These are phyloP conservation scores for Drosophila erecta DNA, from an alignment of 1,140 invertebrate genomes.

Conservation along the genomic window DNA sequence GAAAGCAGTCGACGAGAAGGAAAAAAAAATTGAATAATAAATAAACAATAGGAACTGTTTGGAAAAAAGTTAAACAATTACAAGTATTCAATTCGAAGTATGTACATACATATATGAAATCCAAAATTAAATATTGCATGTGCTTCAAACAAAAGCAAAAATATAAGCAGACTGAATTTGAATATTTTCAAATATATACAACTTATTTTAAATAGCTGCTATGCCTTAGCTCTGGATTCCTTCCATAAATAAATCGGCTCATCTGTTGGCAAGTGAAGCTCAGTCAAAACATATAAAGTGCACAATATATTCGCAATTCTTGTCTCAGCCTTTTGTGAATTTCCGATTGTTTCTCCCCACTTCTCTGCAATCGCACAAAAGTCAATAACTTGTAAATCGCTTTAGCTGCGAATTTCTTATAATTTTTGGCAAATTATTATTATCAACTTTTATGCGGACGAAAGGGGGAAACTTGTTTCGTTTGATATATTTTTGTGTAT, in stretches of 20 bases:
- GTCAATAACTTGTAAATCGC: conserved; percentile 74
- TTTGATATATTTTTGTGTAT: conserved; percentile 54
- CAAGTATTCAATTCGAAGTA: neutral
- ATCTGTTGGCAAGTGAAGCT: conserved; percentile 1
- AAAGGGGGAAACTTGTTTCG: conserved; percentile 57
- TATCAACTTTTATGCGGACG: conserved; percentile 22
- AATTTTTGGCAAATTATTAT: conserved; percentile 39
- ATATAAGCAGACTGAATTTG: too few species aligned
- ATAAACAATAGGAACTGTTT: neutral
- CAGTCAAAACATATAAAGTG: conserved; percentile 18
- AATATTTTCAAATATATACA: neutral
- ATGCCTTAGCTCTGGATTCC: neutral
- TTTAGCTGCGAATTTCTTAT: conserved; percentile 32
- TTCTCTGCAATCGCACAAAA: conserved; percentile 21
- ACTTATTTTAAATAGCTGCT: neutral
- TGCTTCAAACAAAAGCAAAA: too few species aligned
- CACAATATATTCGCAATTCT: conserved; percentile 3
- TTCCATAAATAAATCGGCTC: conserved; percentile 21
- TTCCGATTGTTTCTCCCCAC: conserved; percentile 11
- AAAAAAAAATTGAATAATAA: neutral
- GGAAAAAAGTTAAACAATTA: neutral
- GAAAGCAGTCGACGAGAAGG: neutral
- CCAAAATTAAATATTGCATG: too few species aligned
- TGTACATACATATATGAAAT: neutral
- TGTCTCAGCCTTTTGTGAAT: conserved; percentile 12